Conservation (phyloP, 64 coral and sea anemone species). For the Orbicella faveolata region DNA sequence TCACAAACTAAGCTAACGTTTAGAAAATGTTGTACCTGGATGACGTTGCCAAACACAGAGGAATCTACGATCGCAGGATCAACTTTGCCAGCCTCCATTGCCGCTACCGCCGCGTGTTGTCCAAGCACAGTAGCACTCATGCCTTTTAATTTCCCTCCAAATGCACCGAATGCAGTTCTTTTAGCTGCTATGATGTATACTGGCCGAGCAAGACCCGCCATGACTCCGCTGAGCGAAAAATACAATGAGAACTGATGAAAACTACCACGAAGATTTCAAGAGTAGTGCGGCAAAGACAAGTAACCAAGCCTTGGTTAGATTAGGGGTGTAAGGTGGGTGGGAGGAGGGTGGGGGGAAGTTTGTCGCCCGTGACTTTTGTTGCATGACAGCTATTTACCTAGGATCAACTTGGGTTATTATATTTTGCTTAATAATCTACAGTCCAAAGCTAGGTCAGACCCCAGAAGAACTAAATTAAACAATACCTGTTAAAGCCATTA, state of each 20-base stretch:
- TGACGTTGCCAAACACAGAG: conserved; percentile 94
- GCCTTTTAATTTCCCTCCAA: conserved; percentile 90
- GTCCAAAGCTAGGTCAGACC: too few relatives aligned
- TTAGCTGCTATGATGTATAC: conserved; percentile 97
- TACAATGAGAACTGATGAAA: neutral
- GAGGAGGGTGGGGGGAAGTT: neutral
- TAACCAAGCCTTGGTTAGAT: conserved; percentile 9
- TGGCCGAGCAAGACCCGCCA: conserved; percentile 80
- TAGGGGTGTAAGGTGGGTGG: neutral
- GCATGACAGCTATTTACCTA: too few relatives aligned
- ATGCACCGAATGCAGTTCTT: conserved; percentile 96
- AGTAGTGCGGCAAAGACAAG: neutral
- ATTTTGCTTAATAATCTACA: too few relatives aligned
- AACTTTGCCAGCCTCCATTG: conserved; percentile 79
- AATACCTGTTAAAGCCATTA: too few relatives aligned
- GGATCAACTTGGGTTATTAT: too few relatives aligned
- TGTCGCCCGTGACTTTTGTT: neutral
- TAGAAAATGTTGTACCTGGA: conserved; percentile 64
- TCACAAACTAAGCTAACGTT: neutral
- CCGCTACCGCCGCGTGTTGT: conserved; percentile 67
- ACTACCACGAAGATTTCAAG: neutral
- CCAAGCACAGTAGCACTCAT: conserved; percentile 85
- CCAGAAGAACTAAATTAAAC: too few relatives aligned
- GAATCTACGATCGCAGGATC: conserved; percentile 92
- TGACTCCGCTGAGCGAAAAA: neutral